Conservation (phyloP, 2,888 invertebrate species). For the Drepana falcataria region DNA sequence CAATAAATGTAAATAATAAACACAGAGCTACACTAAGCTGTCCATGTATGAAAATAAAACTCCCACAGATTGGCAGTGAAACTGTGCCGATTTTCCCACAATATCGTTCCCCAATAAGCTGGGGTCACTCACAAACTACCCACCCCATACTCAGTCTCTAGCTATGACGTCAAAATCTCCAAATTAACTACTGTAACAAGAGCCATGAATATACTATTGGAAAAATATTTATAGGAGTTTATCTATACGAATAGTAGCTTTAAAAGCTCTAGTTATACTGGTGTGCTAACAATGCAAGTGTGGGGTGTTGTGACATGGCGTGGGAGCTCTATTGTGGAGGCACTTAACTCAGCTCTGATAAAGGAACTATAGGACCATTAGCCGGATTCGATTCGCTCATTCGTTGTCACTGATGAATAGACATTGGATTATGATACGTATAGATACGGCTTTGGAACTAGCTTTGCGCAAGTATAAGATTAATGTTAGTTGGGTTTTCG, state of each 20-base stretch:
- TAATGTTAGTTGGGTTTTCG: neutral
- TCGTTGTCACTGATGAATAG: constrained; percentile 67
- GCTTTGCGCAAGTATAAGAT: constrained; percentile 4
- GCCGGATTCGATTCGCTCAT: constrained; percentile 74
- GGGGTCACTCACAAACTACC: constrained; percentile 64
- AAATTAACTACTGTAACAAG: constrained; percentile 33
- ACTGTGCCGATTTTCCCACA: constrained; percentile 73
- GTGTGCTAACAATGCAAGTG: constrained; percentile 27
- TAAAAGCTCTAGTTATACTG: constrained; percentile 28
- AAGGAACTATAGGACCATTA: constrained; percentile 74
- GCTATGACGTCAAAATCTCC: constrained; percentile 47
- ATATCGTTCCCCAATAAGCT: constrained; percentile 51
- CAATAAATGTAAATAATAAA: neutral
- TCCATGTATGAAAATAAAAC: constrained; percentile 56
- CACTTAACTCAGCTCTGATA: constrained; percentile 72
- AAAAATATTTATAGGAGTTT: neutral
- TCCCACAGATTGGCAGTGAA: constrained; percentile 74
- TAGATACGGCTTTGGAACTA: constrained; percentile 38
- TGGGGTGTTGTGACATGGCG: constrained; percentile 75
- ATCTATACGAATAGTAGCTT: constrained; percentile 4
- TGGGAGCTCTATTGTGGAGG: constrained; percentile 73
- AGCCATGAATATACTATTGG: constrained; percentile 22
- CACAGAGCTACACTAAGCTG: neutral
- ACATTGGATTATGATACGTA: constrained; percentile 71
- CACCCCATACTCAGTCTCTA: constrained; percentile 35